Base-by-base conservation (phyloP, 1,140 invertebrate genomes). In the Diorhabda carinulata region DNA sequence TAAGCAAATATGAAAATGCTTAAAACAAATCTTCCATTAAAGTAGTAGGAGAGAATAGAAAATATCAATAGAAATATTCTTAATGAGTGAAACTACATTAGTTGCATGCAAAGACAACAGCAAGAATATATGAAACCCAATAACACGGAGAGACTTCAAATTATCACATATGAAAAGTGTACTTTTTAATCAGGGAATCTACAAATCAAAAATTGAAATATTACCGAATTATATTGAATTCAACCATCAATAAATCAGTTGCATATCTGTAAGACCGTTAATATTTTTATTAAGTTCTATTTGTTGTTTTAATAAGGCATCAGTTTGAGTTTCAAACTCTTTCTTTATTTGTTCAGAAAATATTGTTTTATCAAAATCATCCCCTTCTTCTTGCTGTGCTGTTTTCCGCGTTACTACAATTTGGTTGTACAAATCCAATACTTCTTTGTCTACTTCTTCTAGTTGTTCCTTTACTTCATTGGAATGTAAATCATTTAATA, bases 401-500 rank as follows among this genome's bases (percentile, higher is more conserved):
- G 75, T 76, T 66, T 77, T 73, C 63, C 75, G 75, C 4, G 76
- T 66, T 44, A 72, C 45, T 25, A 78, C 64, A 8, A 80, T 72
- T 65, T 73, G 77, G 69, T 79, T 78, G 61, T 79, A 80, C 41
- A 80, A 65, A 47, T 77, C 77, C 69, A 79, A 69, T 8, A 80
- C 71, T 78, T 93, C 89, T 66, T 86, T 87, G 75, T 94, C 92
- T 3, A 88, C 84, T 9, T 82, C 79, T 67, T 87, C 84, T 40
- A 94, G 84, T 79, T 90, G 91, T 42, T 86, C 86, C 75, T 88
- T 89, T 2, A 92, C 73, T 10, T 90, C 86, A 73, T 92, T 90
- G 25, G 87, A 81, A 57, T 85, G 85, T 61, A 90, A 86, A 78
- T 91, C 89, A 60, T 87, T 86, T 65, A 86, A 84, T 4, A 89